Percentiles rank a stretch among this genome's conserved stretches.
Evolutionary conservation across 2,888 invertebrate species (phyloP).

Genomic region (Cryptus armator): DNA sequence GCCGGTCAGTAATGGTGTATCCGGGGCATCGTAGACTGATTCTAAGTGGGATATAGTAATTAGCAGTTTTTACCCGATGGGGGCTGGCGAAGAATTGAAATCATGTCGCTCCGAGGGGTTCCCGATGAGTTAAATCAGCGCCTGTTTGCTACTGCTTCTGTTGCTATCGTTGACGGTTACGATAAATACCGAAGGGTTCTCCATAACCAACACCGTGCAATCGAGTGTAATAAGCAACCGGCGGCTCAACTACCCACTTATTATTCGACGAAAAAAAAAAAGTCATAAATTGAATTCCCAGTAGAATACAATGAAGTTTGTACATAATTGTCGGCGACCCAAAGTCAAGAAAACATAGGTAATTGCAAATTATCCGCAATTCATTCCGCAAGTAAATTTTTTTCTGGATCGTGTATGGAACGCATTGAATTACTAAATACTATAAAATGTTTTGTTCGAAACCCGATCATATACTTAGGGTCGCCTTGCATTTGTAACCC

Average conservation of each 20-base stretch:
- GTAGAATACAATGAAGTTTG: neutral
- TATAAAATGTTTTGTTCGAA: too few species aligned
- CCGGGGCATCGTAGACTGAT: constrained; percentile 41
- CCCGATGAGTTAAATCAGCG: constrained; percentile 37
- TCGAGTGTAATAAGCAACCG: neutral
- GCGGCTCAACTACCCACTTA: neutral
- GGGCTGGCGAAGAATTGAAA: constrained; percentile 35
- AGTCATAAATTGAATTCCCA: neutral
- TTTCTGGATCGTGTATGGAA: too few species aligned
- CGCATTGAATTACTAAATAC: too few species aligned
- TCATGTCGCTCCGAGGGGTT: constrained; percentile 35
- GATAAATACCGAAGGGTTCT: constrained; percentile 19
- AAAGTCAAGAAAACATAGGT: neutral
- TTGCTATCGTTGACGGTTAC: neutral
- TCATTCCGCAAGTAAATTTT: too few species aligned
- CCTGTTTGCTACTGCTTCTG: constrained; percentile 23
- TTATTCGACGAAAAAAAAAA: neutral
- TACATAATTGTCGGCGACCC: neutral
- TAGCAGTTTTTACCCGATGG: constrained; percentile 47
- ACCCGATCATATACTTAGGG: too few species aligned
- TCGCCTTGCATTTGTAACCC: too few species aligned
- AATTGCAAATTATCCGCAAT: neutral
- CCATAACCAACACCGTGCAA: neutral
- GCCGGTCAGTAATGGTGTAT: constrained; percentile 63
- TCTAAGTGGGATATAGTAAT: constrained; percentile 59